phyloP scores from a whole-genome alignment of 1,140 invertebrate species.

The Drosophila serrata region DNA sequence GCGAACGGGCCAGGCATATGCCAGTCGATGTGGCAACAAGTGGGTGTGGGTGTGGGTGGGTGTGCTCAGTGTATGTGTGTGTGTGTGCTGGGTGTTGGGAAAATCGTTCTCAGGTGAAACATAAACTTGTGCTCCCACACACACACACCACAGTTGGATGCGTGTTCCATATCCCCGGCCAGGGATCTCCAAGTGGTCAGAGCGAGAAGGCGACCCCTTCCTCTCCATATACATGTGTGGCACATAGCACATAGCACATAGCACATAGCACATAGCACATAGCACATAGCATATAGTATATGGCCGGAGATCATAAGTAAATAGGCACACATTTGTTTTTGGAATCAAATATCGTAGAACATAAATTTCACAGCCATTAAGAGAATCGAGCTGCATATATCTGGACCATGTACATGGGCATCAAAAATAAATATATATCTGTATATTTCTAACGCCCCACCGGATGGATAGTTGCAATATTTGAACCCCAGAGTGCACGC shows the following conservation, averaged over 20 bases:
- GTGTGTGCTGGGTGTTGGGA: slow-evolving; percentile 43
- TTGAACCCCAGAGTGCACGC: slow-evolving; percentile 53
- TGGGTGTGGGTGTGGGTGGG: slow-evolving; percentile 39
- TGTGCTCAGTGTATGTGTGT: slow-evolving; percentile 53
- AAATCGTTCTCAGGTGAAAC: slow-evolving; percentile 61
- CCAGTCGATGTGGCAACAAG: slow-evolving; percentile 69
- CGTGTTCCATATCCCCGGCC: slow-evolving; percentile 52
- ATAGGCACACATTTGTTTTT: slow-evolving; percentile 75
- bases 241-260: slow-evolving; percentile 3
- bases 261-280: slow-evolving; percentile 11
- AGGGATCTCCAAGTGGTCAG: slow-evolving; percentile 63
- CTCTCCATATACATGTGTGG: slow-evolving; percentile 12
- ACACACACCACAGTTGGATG: slow-evolving; percentile 5
- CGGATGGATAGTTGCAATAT: slow-evolving; percentile 33
- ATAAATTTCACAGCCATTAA: slow-evolving; percentile 80
- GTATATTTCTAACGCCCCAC: background rate
- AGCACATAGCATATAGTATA: slow-evolving; percentile 3
- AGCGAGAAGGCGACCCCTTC: slow-evolving; percentile 23
- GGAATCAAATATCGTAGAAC: slow-evolving; percentile 81
- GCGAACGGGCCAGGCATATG: slow-evolving; percentile 64
- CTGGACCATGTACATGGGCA: slow-evolving; percentile 6
- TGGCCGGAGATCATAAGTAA: slow-evolving; percentile 38
- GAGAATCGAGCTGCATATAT: slow-evolving; percentile 49
- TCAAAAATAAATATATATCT: background rate
- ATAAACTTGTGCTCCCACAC: slow-evolving; percentile 68